phyloP scores from a whole-genome alignment of 2,113 vertebrate species.

The Theropithecus gelada region DNA sequence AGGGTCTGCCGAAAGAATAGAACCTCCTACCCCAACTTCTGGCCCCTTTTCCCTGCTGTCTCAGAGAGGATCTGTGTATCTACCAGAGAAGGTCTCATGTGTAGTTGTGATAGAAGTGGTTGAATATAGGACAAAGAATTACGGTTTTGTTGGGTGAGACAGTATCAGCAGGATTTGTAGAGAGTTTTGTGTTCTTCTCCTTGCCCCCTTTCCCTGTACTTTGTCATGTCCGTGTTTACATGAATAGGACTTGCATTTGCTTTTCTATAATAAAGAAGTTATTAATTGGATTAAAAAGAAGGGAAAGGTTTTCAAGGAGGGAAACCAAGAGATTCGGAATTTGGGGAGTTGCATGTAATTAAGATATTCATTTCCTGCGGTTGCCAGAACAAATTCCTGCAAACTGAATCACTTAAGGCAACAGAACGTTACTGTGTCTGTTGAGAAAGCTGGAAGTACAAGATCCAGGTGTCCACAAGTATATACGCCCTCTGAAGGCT shows the following conservation, averaged over 20 bases:
- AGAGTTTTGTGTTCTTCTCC: slow-evolving; percentile 77
- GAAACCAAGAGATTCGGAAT: not conserved
- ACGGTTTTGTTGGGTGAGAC: slow-evolving; percentile 79
- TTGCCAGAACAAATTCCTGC: not conserved
- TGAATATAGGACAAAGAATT: slow-evolving; percentile 74
- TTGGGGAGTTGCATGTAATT: not conserved
- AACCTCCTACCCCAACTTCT: slow-evolving; percentile 40
- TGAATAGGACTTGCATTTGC: slow-evolving; percentile 76
- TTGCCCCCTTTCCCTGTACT: slow-evolving; percentile 67
- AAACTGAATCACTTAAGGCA: not conserved
- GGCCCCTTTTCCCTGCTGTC: slow-evolving; percentile 6
- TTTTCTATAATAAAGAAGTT: slow-evolving; percentile 85
- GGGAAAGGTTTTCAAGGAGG: not conserved
- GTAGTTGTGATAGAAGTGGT: slow-evolving; percentile 78
- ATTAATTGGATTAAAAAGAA: slow-evolving; percentile 41
- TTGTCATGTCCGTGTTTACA: slow-evolving; percentile 86
- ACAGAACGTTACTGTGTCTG: rapidly evolving
- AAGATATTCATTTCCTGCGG: not conserved
- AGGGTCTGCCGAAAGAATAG: slow-evolving; percentile 80
- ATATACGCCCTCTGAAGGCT: rapidly evolving
- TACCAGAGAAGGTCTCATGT: slow-evolving; percentile 77
- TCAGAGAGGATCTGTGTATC: slow-evolving; percentile 56
- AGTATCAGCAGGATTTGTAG: slow-evolving; percentile 83
- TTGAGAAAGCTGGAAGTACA: not conserved
- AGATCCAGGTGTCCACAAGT: not conserved